A percentile compares a stretch with the other conserved stretches of the same genome.
Conservation (phyloP, 2,888 invertebrate genomes). For the Heteromyza rotundicornis region DNA sequence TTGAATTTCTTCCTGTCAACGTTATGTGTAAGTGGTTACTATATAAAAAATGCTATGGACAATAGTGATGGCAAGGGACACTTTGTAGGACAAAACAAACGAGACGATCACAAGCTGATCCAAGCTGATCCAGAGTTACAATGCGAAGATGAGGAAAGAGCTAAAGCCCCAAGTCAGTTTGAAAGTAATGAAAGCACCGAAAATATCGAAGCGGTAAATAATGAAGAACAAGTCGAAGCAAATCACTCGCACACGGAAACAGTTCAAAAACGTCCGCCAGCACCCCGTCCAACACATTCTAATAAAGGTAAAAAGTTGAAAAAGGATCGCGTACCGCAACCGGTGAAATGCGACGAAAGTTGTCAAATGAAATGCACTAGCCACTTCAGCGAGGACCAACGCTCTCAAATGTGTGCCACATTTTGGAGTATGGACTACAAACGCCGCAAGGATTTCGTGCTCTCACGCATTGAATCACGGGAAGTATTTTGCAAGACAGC, state of each 20-base stretch:
- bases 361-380: slow-evolving; percentile 34
- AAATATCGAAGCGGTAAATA: slow-evolving; percentile 19
- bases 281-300: no score
- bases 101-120: slow-evolving; percentile 6
- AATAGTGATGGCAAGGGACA: slow-evolving; percentile 23
- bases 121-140: background rate
- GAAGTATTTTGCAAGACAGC: slow-evolving; percentile 29
- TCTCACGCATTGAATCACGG: slow-evolving; percentile 33
- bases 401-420: slow-evolving; percentile 32
- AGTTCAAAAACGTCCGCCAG: no score
- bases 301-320: slow-evolving; percentile 27
- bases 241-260: no score
- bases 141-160: background rate
- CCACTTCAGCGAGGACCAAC: slow-evolving; percentile 34
- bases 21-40: slow-evolving; percentile 26
- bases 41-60: slow-evolving; percentile 31
- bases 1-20: slow-evolving; percentile 34
- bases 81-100: slow-evolving; percentile 16
- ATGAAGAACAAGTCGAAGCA: no score
- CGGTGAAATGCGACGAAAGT: slow-evolving; percentile 28
- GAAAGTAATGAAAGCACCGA: slow-evolving; percentile 5
- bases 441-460: slow-evolving; percentile 35
- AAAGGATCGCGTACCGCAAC: slow-evolving; percentile 31
- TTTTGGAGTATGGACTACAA: slow-evolving; percentile 38
- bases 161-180: background rate